These are phyloP conservation scores for Phaonia tiefii DNA, from an alignment of 2,888 invertebrate genomes.

Conservation along the genomic window DNA sequence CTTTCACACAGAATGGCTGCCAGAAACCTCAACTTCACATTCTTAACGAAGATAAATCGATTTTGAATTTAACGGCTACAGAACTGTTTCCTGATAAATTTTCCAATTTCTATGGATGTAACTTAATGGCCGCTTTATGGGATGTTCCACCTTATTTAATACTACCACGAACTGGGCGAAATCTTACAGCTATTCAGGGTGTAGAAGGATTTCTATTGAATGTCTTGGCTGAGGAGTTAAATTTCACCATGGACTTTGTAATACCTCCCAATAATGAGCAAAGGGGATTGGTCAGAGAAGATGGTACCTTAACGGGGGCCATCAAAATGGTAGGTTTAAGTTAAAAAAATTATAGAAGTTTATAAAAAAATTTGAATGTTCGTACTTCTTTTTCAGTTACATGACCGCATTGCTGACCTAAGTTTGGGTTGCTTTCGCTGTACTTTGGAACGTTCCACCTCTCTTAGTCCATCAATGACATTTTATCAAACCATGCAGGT, in stretches of 20 bases:
- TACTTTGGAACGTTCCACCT: conserved; percentile 62
- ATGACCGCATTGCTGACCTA: conserved; percentile 65
- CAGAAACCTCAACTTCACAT: conserved; percentile 16
- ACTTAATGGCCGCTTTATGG: conserved; percentile 58
- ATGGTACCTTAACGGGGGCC: conserved; percentile 64
- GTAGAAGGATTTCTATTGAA: conserved; percentile 60
- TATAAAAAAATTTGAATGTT: neutral
- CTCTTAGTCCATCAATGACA: conserved; percentile 61
- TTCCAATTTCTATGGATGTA: conserved; percentile 50
- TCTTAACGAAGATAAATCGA: conserved; percentile 15
- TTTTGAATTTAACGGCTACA: conserved; percentile 10
- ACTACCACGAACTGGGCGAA: neutral
- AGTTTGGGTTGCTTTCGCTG: conserved; percentile 70
- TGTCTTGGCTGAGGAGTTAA: conserved; percentile 37
- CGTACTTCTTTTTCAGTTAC: conserved; percentile 61
- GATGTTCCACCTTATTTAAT: conserved; percentile 66
- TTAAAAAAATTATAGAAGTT: neutral
- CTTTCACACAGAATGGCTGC: conserved; percentile 50
- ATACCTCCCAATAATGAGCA: conserved; percentile 67
- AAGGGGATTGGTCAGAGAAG: conserved; percentile 62
- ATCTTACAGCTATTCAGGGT: conserved; percentile 16
- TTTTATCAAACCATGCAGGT: conserved; percentile 69
- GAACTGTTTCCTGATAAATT: conserved; percentile 61
- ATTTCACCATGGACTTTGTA: conserved; percentile 51
- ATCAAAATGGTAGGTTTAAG: conserved; percentile 54